Percentiles rank a stretch among this genome's conserved stretches.
Evolutionary conservation across 2,797 vertebrate species (phyloP).

Genomic region (Caiman crocodilus): DNA sequence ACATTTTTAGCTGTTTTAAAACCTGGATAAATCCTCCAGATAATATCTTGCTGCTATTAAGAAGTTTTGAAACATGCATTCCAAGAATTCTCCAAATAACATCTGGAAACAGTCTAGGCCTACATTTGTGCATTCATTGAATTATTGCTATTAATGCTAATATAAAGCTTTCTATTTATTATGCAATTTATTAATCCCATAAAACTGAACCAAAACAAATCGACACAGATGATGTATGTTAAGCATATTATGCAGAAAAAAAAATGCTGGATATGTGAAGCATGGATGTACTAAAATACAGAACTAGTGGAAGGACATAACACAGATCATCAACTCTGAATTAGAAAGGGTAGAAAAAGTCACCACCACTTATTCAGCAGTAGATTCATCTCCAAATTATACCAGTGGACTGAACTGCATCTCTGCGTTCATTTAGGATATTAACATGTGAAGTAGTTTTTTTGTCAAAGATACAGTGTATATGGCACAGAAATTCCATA

Average conservation of each 20-base stretch:
- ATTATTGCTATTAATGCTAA: accelerated
- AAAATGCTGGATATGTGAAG: accelerated
- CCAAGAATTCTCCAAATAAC: background rate
- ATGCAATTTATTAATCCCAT: background rate
- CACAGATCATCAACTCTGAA: background rate
- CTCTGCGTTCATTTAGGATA: background rate
- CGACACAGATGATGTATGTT: background rate
- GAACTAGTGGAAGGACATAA: background rate
- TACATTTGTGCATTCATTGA: accelerated
- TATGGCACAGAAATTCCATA: background rate
- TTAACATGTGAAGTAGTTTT: background rate
- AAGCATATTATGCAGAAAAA: background rate
- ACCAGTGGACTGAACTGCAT: background rate
- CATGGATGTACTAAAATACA: accelerated
- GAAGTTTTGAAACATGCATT: background rate
- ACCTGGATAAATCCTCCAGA: background rate
- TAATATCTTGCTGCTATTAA: background rate
- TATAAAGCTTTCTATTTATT: background rate
- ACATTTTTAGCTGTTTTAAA: background rate
- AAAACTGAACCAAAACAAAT: background rate
- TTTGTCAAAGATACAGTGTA: background rate
- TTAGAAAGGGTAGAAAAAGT: background rate
- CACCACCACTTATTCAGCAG: background rate
- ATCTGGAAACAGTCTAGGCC: background rate
- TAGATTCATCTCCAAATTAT: background rate